Base-by-base conservation (phyloP, 2,888 invertebrate genomes). In the Metacarcinus magister region DNA sequence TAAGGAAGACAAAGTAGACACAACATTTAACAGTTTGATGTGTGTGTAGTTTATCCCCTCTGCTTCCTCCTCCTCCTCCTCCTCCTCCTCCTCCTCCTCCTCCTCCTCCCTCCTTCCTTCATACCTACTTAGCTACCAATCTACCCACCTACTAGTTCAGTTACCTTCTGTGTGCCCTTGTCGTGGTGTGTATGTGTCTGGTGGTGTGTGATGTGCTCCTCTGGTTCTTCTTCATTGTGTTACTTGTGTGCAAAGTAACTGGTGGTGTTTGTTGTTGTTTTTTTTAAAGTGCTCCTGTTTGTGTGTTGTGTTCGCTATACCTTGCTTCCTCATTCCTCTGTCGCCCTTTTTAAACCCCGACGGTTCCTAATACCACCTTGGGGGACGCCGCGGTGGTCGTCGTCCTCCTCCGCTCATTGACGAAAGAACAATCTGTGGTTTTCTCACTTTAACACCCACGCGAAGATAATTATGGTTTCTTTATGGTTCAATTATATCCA, bases 401-500 rank as follows among this genome's bases (percentile, higher is more conserved):
- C 54, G 54, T 75, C 28, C 23, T n/a, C n/a, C 75, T 75, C 4
- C 75, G 75, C n/a, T 39, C 0, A 39, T 7, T n/a, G 75, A 75
- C 28, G 75, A 23, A 28, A 23, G 75, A n/a, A 75, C 75, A n/a
- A 75, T 75, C 4, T 23, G 75, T 75, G 75, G 75, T 75, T 28
- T 75, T 75, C 75, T 75, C 75, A 28, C 75, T 75, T 75, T 28
- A 75, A 23, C n/a, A 1, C 75, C 23, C 75, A 28, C n/a, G 75
- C 0, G 28, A 75, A 23, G 75, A n/a, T n/a, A 23, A 75, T 75
- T 75, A 75, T 75, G 8, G 1, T 75, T 75, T 75, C 75, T 75
- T 75, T 75, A 75, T 75, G 75, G 75, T n/a, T 75, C 75, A 75
- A 75, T 75, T 75, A 75, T 75, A n/a, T 75, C 75, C 75, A 75